These are phyloP conservation scores for Grapholita molesta DNA, from an alignment of 1,140 invertebrate genomes.

Conservation along the genomic window DNA sequence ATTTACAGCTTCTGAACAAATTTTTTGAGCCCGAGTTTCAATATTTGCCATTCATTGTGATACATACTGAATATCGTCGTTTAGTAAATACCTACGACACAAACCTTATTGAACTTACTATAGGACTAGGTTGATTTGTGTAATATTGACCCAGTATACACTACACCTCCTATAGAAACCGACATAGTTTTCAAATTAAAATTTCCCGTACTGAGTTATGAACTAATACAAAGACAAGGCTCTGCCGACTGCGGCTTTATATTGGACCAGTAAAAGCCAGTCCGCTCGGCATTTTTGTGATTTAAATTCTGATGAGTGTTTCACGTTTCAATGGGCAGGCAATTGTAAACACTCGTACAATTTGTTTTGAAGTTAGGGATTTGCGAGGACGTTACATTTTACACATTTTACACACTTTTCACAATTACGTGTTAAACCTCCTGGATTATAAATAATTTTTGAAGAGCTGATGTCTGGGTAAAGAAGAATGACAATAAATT, in stretches of 20 bases:
- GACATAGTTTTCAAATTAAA: background rate
- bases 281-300: constrained; percentile 6
- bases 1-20: too few species aligned
- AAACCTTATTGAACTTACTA: too few species aligned
- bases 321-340: constrained; percentile 6
- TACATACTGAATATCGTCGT: too few species aligned
- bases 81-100: too few species aligned
- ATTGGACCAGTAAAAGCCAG: constrained; percentile 3
- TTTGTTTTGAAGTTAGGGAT: background rate
- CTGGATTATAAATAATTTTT: background rate
- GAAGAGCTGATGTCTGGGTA: background rate
- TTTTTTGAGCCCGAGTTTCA: too few species aligned
- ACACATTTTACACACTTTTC: background rate
- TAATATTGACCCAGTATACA: too few species aligned
- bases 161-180: too few species aligned
- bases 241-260: constrained; percentile 7
- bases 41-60: too few species aligned
- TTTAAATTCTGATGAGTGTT: constrained; percentile 12
- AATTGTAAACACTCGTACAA: constrained; percentile 10
- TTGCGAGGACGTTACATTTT: background rate
- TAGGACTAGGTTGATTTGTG: too few species aligned
- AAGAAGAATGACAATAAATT: too few species aligned
- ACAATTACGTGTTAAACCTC: background rate
- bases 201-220: background rate
- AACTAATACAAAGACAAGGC: background rate